These are phyloP conservation scores for Vipera latastei DNA, from an alignment of 2,797 vertebrate species.

Conservation along the genomic window DNA sequence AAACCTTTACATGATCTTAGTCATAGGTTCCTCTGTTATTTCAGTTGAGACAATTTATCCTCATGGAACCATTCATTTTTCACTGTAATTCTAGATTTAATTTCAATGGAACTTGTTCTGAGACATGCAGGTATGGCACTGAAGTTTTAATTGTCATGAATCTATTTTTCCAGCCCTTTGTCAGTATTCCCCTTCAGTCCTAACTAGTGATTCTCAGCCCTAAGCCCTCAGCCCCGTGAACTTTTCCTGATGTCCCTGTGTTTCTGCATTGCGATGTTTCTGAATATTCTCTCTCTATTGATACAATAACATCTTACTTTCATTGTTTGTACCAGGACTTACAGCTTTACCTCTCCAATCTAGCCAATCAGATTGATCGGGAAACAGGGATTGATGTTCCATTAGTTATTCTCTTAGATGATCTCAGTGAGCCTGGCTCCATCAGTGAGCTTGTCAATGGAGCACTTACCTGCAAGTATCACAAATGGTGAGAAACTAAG, in stretches of 20 bases:
- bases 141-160: background rate
- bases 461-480: constrained; percentile 96
- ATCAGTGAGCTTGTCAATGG: constrained; percentile 93
- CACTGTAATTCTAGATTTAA: background rate
- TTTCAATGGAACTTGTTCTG: background rate
- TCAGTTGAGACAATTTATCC: background rate
- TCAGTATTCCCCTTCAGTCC: background rate
- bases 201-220: background rate
- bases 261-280: background rate
- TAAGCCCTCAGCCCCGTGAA: background rate
- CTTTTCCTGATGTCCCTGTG: background rate
- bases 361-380: constrained; percentile 93
- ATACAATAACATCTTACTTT: background rate
- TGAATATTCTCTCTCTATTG: background rate
- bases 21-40: background rate
- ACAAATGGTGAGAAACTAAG: constrained; percentile 86
- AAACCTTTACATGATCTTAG: background rate
- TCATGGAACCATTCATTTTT: background rate
- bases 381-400: constrained; percentile 85
- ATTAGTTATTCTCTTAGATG: constrained; percentile 90
- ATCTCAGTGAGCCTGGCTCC: constrained; percentile 84
- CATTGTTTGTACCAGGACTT: constrained; percentile 77
- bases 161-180: background rate
- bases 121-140: background rate
- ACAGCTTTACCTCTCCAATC: constrained; percentile 90